Base-by-base conservation (phyloP, 2,888 invertebrate genomes). In the Diadegma fenestrale region DNA sequence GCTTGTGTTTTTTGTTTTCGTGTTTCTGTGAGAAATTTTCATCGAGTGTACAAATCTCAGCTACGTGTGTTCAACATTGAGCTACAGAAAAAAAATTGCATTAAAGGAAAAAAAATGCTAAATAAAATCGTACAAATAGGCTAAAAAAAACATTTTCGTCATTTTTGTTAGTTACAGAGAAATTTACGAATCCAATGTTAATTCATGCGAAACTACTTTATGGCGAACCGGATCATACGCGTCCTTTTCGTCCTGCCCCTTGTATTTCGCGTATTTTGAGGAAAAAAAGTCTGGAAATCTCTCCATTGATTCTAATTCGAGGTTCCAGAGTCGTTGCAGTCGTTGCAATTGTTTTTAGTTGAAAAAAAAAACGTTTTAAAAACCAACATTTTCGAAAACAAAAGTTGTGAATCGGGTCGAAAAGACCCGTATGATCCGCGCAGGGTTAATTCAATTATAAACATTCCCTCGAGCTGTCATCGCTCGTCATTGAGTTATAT, bases 401-500 rank as follows among this genome's bases (percentile, higher is more conserved):
- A 37, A 37, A 37, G 37, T 37, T 37, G 37, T 37, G 0, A 10
- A 7, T 5, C 10, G 37, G 37, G 37, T 37, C 37, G 10, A 37
- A 37, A 33, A 33, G 33, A 33, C 33, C 8, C 37, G 10, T 37
- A 37, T 8, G 10, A 37, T 37, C 8, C 7, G 37, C 37, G 10
- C 8, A 37, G 37, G 10, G 45, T 58, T 58, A 14, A 14, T 26
- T 58, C 4, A 6, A 58, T 58, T 12, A 54, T 12, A 14, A 58
- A 26, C 26, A 14, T 58, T 4, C 26, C 26, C 26, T 22, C 14
- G 14, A 26, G 26, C 58, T 58, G 26, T 58, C 58, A 58, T 26
- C 58, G 26, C 58, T 58, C 58, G 58, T 58, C 26, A 58, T 68
- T 77, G 72, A 48, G 68, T 86, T 86, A 77, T 86, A 77, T 54